Base-by-base conservation (phyloP, 2,888 invertebrate species). In the Deilephila porcellus region DNA sequence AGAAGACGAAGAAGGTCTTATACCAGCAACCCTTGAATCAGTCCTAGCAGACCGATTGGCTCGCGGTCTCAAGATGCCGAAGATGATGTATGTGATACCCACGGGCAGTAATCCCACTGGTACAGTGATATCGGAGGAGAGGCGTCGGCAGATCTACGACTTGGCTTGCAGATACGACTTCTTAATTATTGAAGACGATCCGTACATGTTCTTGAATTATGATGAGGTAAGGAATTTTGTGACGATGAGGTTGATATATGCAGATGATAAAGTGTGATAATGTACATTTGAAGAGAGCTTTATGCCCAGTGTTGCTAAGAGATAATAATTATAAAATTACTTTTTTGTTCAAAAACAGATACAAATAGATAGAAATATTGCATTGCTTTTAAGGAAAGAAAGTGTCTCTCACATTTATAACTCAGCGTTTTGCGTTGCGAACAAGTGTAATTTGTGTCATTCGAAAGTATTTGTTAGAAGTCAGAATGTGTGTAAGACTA, bases 61-160 rank as follows among this genome's bases (percentile, higher is more conserved):
- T 0, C 89, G 93, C 71, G 94, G 95, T 0, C 84, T 94, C 74
- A 95, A 93, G 84, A 96, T 97, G 96, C 97, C 97, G 0, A 97
- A 96, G 86, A 83, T 96, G 73, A 89, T 98, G 84, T 97, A 97
- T 89, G 85, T 97, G 11, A 97, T 97, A 77, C 97, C 98, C 0
- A 97, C 97, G 17, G 97, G 97, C 0, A 96, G 96, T 37, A 98
- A 98, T 85, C 98, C 98, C 1, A 96, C 97, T 0, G 98, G 98
- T 0, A 95, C 95, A 0, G 96, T 97, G 0, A 91, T 97, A 73
- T 94, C 97, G 0, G 91, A 95, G 64, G 95, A 96, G 20, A 94
- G 97, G 77, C 95, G 96, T 75, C 93, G 95, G 76, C 95, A 96
- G 88, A 96, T 98, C 63, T 98, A 98, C 85, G 93, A 96, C 79